phyloP scores from a whole-genome alignment of 1,140 invertebrate species.

The Lasioglossum albipes region DNA sequence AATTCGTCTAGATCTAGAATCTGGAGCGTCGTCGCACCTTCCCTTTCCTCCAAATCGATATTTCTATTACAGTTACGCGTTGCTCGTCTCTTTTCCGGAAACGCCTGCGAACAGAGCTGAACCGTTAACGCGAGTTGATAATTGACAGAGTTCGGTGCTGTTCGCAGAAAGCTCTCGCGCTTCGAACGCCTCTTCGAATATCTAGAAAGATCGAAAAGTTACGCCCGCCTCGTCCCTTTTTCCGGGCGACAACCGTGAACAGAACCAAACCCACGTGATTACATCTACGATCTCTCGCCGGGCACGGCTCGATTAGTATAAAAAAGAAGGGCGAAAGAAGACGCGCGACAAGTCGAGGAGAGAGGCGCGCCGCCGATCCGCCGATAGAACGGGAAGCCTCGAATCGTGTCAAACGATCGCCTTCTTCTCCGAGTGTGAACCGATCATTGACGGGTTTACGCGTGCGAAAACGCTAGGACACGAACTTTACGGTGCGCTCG shows the following conservation, averaged over 20 bases:
- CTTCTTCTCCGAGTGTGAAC: too few species aligned
- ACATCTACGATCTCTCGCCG: neutral
- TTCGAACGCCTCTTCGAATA: neutral
- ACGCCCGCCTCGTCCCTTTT: neutral
- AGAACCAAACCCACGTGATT: neutral
- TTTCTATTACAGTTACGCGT: neutral
- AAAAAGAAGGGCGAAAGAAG: slow-evolving; percentile 20
- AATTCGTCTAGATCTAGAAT: too few species aligned
- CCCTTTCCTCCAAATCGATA: too few species aligned
- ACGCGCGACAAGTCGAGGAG: slow-evolving; percentile 4
- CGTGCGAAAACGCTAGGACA: neutral
- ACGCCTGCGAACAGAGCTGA: neutral
- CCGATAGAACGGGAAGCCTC: neutral
- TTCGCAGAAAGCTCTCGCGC: neutral
- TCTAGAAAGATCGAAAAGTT: neutral
- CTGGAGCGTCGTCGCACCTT: neutral
- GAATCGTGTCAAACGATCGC: neutral
- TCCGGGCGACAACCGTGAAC: neutral
- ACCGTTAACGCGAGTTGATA: neutral
- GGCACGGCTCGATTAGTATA: neutral
- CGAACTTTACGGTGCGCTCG: slow-evolving; percentile 55
- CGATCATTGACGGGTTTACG: neutral
- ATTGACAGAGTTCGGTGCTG: neutral
- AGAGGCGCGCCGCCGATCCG: too few species aligned
- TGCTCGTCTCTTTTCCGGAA: neutral